phyloP scores from a whole-genome alignment of 2,113 vertebrate genomes.

The Coregonus clupeaformis region DNA sequence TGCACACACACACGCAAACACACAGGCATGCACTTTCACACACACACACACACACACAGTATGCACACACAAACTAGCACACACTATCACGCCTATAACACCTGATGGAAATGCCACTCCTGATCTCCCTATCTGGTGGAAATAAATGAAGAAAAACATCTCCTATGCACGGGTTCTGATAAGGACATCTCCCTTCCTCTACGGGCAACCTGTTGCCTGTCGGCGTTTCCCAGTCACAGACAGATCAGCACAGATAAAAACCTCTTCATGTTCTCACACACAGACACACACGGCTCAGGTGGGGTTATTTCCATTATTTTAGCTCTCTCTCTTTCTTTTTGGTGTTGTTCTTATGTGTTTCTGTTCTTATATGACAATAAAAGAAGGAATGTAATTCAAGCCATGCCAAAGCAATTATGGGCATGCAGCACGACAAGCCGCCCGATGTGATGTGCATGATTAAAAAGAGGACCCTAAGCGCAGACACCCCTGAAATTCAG shows the following conservation, averaged over 20 bases:
- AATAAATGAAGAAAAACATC: slow-evolving; percentile 55
- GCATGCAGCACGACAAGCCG: neutral
- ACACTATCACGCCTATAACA: slow-evolving; percentile 5
- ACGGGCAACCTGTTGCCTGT: slow-evolving; percentile 28
- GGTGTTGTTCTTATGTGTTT: neutral
- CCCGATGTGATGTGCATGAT: neutral
- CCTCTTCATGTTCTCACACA: slow-evolving; percentile 43
- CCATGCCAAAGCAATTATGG: slow-evolving; percentile 11
- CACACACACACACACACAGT: neutral
- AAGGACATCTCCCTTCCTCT: slow-evolving; percentile 39
- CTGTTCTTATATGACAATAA: neutral
- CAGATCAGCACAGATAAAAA: slow-evolving; percentile 49
- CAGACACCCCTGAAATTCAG: slow-evolving; percentile 2
- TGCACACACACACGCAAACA: neutral
- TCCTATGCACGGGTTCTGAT: slow-evolving; percentile 53
- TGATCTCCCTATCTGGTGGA: slow-evolving; percentile 55
- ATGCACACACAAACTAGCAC: slow-evolving; percentile 10
- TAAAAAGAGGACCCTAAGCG: neutral
- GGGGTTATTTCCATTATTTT: slow-evolving; percentile 14
- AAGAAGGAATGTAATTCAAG: slow-evolving; percentile 12
- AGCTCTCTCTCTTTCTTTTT: neutral
- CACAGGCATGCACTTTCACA: slow-evolving; percentile 6
- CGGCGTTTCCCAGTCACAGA: slow-evolving; percentile 13
- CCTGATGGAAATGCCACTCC: slow-evolving; percentile 64
- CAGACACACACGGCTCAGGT: slow-evolving; percentile 15